phyloP scores from a whole-genome alignment of 53 echinoderm and acorn worm species.

The Luidia sarsii region DNA sequence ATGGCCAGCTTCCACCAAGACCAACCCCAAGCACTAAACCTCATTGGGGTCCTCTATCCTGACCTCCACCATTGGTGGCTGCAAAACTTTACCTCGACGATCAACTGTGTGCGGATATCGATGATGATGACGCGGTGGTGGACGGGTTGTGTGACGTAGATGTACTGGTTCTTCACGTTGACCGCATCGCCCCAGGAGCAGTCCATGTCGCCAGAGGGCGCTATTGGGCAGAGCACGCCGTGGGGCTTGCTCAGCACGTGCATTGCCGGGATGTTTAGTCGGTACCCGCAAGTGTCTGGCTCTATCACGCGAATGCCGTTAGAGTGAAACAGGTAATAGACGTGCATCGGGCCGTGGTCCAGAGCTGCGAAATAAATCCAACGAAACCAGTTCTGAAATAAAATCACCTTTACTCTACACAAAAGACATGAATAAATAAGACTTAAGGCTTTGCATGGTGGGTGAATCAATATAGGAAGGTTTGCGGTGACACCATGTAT shows the following conservation, averaged over 20 bases:
- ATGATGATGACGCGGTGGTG: constrained; percentile 83
- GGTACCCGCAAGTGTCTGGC: constrained; percentile 88
- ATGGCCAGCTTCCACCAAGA: too few species aligned
- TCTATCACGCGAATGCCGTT: constrained; percentile 83
- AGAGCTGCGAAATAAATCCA: constrained; percentile 21
- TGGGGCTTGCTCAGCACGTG: constrained; percentile 71
- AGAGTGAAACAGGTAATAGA: constrained; percentile 93
- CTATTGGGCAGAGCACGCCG: constrained; percentile 71
- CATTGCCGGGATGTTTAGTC: constrained; percentile 63
- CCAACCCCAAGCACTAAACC: too few species aligned
- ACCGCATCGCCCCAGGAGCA: constrained; percentile 91
- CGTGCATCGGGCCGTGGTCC: constrained; percentile 75
- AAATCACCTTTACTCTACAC: too few species aligned
- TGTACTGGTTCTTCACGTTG: constrained; percentile 72
- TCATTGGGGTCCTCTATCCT: too few species aligned
- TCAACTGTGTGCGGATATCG: constrained; percentile 72
- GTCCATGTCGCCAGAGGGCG: constrained; percentile 29
- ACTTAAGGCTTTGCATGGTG: too few species aligned
- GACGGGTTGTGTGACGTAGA: constrained; percentile 88
- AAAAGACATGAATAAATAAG: too few species aligned
- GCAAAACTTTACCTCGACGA: constrained; percentile 91
- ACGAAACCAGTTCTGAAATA: neutral
- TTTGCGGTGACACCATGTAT: too few species aligned
- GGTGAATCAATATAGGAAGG: too few species aligned
- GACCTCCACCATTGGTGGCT: too few species aligned